Conservation (phyloP, 2,797 vertebrate species). For the Picus viridis region DNA sequence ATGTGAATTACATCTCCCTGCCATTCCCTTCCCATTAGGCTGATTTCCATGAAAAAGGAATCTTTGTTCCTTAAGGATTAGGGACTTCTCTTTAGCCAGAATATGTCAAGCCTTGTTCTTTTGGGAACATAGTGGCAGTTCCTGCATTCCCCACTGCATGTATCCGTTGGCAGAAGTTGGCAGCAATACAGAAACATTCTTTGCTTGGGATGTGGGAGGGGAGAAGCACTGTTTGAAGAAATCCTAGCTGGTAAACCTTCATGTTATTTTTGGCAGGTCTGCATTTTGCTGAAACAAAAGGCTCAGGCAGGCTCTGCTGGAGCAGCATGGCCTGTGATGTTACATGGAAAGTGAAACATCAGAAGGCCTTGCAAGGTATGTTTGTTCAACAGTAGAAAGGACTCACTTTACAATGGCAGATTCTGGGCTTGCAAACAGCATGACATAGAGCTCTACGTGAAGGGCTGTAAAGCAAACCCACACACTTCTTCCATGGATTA, state of each 20-base stretch:
- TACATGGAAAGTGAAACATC: background rate
- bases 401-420: background rate
- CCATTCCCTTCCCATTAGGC: background rate
- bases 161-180: background rate
- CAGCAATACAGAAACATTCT: conserved; percentile 6
- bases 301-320: background rate
- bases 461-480: background rate
- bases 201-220: conserved; percentile 5
- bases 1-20: background rate
- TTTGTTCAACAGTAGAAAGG: background rate
- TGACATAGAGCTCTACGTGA: background rate
- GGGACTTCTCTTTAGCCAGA: background rate
- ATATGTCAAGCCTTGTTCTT: background rate
- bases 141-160: background rate
- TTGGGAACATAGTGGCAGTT: background rate
- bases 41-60: background rate
- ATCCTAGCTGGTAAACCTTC: conserved; percentile 13
- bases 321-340: background rate
- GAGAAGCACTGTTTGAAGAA: background rate
- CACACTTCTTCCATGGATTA: background rate
- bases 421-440: background rate
- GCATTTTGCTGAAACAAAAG: conserved; percentile 38
- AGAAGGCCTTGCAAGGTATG: background rate
- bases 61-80: conserved; percentile 20
- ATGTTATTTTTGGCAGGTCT: conserved; percentile 53